These are phyloP conservation scores for Nymphalis urticae DNA, from an alignment of 2,888 invertebrate genomes.

Conservation along the genomic window DNA sequence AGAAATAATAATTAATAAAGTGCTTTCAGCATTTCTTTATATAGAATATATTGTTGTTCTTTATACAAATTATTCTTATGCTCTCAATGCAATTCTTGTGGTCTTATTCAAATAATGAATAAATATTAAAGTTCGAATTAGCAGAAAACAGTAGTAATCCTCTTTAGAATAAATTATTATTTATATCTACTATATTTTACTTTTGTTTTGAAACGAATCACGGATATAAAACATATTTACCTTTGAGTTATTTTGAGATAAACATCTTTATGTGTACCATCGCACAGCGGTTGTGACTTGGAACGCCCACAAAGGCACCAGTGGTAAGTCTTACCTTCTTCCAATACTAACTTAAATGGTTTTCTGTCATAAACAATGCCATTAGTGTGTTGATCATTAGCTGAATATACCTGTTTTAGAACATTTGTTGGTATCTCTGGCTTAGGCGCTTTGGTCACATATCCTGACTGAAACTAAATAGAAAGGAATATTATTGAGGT, in stretches of 20 bases:
- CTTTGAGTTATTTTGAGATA: constrained; percentile 87
- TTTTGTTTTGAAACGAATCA: neutral
- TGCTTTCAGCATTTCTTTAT: too few species aligned
- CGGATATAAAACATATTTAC: constrained; percentile 52
- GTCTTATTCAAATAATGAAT: too few species aligned
- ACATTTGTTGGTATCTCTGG: constrained; percentile 86
- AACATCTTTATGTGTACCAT: constrained; percentile 92
- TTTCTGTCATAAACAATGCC: constrained; percentile 93
- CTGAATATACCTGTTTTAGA: constrained; percentile 82
- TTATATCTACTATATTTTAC: neutral
- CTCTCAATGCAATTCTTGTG: too few species aligned
- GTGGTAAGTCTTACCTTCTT: constrained; percentile 88
- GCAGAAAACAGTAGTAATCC: too few species aligned
- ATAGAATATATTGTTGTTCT: too few species aligned
- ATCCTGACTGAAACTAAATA: constrained; percentile 51
- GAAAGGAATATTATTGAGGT: constrained; percentile 1
- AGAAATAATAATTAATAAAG: too few species aligned
- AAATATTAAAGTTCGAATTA: too few species aligned
- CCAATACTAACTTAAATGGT: constrained; percentile 89
- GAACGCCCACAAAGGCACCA: constrained; percentile 99
- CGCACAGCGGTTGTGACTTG: constrained; percentile 95
- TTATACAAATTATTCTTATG: too few species aligned
- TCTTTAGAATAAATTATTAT: neutral
- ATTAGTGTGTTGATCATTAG: constrained; percentile 84
- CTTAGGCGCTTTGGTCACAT: constrained; percentile 67